Base-by-base conservation (phyloP, 1,140 invertebrate species). In the Batillaria attramentaria region DNA sequence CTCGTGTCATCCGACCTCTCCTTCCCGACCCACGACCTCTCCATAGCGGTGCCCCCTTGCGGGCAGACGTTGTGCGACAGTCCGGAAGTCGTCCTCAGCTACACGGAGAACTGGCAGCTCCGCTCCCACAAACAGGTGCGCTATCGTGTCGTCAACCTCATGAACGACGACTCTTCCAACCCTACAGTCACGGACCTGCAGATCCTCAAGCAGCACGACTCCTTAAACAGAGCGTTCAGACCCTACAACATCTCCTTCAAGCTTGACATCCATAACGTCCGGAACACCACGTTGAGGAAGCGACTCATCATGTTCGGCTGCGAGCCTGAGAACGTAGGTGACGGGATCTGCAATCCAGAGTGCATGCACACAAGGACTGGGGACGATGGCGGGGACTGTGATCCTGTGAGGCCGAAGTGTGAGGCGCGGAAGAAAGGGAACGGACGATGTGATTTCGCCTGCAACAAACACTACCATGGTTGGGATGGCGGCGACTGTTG, bases 401-500 rank as follows among this genome's bases (percentile, higher is more conserved):
- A 85, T 33, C 68, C 76, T n/a, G 66, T 81, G 20, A 79, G 18
- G 66, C 46, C 46, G 28, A 37, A 65, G 31, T 87, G 84, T 65
- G 76, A 81, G 24, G 18, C 50, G 1, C 6, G 37, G 18, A 72
- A 78, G 28, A 77, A 88, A 42, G 82, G 83, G 28, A 84, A 89
- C 78, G 85, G 86, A 33, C 62, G 54, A 24, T 89, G 88, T 77
- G 87, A 89, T 78, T 79, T 77, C 31, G 83, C 84, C 43, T 89
- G 88, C 73, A 89, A 89, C 80, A 80, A 78, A 24, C 72, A 72
- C 10, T 80, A 84, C 46, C 80, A 86, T 73, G 50, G 79, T 24
- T 89, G 86, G 87, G 88, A 89, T 73, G 83, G 83, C 2, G 87
- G 87, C 5, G 87, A 89, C 79, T 89, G 88, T 72, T 89, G 88